These are phyloP conservation scores for Tachuris rubrigastra DNA, from an alignment of 2,113 vertebrate species.

Conservation along the genomic window DNA sequence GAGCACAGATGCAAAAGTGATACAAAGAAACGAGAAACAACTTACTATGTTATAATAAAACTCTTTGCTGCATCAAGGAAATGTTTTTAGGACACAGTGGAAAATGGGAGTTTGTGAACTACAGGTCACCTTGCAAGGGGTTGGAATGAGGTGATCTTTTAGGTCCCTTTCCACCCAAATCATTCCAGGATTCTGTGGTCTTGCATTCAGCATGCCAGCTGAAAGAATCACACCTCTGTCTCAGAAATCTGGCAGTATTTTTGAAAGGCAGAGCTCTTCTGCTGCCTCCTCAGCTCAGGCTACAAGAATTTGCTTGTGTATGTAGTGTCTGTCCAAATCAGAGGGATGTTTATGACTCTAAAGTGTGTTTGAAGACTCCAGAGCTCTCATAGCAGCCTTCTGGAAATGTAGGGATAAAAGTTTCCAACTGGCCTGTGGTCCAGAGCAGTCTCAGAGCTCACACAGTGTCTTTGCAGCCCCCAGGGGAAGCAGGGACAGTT, in stretches of 20 bases:
- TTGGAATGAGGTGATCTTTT: neutral
- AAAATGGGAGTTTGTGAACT: neutral
- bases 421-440: neutral
- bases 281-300: neutral
- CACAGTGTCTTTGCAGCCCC: constrained; percentile 67
- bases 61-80: neutral
- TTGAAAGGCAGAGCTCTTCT: neutral
- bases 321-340: neutral
- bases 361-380: neutral
- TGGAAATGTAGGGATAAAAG: neutral
- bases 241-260: neutral
- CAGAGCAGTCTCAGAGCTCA: neutral
- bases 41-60: neutral
- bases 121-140: neutral
- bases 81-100: neutral
- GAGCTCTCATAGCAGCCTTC: neutral
- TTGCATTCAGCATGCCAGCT: neutral
- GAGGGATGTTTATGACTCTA: neutral
- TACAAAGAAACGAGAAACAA: neutral
- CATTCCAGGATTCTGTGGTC: neutral
- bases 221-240: neutral
- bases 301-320: neutral
- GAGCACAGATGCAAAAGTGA: neutral
- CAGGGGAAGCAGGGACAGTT: constrained; percentile 51
- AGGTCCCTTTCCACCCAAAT: neutral